Percentiles rank a stretch among this genome's conserved stretches.
Conservation (phyloP, 2,888 invertebrate genomes). For the Neoscelio sp. region DNA sequence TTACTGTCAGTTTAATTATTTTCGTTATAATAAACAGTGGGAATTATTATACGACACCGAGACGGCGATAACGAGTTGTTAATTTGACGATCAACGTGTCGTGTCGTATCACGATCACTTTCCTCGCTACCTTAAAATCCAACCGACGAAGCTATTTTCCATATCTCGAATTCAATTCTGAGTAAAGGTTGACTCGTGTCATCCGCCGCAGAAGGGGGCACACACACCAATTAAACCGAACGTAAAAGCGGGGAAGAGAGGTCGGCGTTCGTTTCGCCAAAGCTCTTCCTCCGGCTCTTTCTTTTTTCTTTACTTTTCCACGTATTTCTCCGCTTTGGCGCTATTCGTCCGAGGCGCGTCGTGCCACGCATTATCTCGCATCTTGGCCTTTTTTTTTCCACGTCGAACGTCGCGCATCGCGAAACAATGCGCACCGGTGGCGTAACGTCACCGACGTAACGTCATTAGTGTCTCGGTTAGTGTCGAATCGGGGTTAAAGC, state of each 20-base stretch:
- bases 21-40: no score
- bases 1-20: no score
- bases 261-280: constrained; percentile 43
- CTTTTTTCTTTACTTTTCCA: constrained; percentile 50
- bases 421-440: constrained; percentile 57
- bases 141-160: constrained; percentile 55
- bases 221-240: constrained; percentile 63
- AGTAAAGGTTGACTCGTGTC: constrained; percentile 64
- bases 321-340: constrained; percentile 53
- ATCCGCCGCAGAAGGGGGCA: constrained; percentile 52
- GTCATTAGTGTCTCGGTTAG: constrained; percentile 75
- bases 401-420: constrained; percentile 54
- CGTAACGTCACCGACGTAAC: constrained; percentile 68
- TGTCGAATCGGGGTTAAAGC: constrained; percentile 74
- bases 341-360: constrained; percentile 61
- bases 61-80: no score
- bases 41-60: no score
- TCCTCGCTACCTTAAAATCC: no score
- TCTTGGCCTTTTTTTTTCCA: constrained; percentile 60
- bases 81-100: no score
- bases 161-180: constrained; percentile 47
- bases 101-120: no score
- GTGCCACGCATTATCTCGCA: constrained; percentile 61
- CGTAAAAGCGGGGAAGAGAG: constrained; percentile 54
- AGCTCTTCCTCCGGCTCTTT: constrained; percentile 45